Conservation (phyloP, 2,888 invertebrate genomes). For the Xanthorhoe designata region DNA sequence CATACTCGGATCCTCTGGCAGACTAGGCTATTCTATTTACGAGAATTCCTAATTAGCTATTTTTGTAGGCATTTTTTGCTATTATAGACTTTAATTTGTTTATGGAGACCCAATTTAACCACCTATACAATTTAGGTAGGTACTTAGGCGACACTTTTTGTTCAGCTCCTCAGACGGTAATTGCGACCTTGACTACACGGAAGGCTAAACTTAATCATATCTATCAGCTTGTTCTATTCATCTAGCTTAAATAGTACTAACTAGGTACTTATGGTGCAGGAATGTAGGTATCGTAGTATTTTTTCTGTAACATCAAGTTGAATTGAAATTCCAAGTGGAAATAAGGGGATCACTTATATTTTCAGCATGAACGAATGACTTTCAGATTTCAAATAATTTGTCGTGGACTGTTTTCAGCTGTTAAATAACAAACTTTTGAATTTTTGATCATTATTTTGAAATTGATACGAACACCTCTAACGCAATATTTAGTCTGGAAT, state of each 20-base stretch:
- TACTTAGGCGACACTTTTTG: constrained; percentile 58
- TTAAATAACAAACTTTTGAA: too few species aligned
- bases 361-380: too few species aligned
- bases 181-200: constrained; percentile 39
- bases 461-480: too few species aligned
- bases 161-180: constrained; percentile 33
- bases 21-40: background rate
- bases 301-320: too few species aligned
- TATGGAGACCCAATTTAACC: constrained; percentile 2
- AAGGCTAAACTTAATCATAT: constrained; percentile 32
- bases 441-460: too few species aligned
- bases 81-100: constrained; percentile 11
- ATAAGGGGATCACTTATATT: too few species aligned
- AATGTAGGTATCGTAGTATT: too few species aligned
- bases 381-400: too few species aligned
- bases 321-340: too few species aligned
- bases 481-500: too few species aligned
- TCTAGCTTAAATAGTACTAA: background rate
- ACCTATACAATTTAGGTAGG: constrained; percentile 33
- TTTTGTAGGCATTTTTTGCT: background rate
- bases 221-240: constrained; percentile 5
- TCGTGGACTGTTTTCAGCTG: too few species aligned
- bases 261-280: background rate
- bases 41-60: constrained; percentile 2
- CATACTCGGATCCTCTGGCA: background rate